phyloP scores from a whole-genome alignment of 2,797 vertebrate species.

The Sebastes aleutianus region DNA sequence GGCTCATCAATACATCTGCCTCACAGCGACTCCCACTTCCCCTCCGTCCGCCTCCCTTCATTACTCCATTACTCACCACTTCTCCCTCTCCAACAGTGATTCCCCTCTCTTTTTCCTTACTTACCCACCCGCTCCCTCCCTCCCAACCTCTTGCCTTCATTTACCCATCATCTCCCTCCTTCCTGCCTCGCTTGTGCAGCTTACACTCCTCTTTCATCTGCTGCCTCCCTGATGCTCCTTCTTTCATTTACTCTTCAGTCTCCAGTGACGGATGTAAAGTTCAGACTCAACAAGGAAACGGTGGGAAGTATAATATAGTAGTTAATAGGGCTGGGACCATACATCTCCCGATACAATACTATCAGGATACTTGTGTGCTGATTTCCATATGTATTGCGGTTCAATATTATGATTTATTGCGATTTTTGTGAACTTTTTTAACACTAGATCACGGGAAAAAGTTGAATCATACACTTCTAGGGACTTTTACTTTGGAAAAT shows the following conservation, averaged over 20 bases:
- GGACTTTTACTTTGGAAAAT: too few relatives aligned
- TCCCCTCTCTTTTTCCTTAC: conserved; percentile 21
- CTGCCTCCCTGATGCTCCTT: conserved; percentile 12
- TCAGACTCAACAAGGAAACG: neutral
- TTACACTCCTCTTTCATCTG: conserved; percentile 30
- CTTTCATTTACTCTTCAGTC: conserved; percentile 3
- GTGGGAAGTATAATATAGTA: neutral
- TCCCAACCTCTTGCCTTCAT: neutral
- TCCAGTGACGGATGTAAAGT: conserved; percentile 15
- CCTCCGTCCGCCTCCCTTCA: conserved; percentile 21
- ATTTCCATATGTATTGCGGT: too few relatives aligned
- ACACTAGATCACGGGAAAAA: too few relatives aligned
- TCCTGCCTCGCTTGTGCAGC: conserved; percentile 15
- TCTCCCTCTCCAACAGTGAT: conserved; percentile 16
- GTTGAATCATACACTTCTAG: too few relatives aligned
- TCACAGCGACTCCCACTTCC: conserved; percentile 44
- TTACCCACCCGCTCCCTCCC: neutral
- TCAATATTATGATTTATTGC: too few relatives aligned
- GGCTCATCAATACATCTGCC: conserved; percentile 65
- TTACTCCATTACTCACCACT: conserved; percentile 44
- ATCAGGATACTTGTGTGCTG: too few relatives aligned
- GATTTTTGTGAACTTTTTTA: too few relatives aligned
- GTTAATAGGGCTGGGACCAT: neutral
- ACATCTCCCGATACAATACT: too few relatives aligned
- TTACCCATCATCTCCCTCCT: conserved; percentile 31